Percentiles rank a stretch among this genome's conserved stretches.
Conservation (phyloP, 1,140 invertebrate species). For the Heliconius hermathena region DNA sequence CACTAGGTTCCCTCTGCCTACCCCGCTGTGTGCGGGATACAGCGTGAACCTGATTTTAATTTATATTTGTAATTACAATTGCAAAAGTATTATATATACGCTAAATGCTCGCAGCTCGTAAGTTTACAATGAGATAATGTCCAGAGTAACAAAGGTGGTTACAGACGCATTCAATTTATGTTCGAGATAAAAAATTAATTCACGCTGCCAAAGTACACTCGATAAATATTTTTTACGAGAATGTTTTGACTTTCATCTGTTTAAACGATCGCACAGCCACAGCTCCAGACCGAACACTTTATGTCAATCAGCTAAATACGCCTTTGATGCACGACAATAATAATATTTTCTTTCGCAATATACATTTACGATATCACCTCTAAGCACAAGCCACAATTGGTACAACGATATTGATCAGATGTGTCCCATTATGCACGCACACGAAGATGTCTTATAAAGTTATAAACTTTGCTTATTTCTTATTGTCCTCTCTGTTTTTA, state of each 20-base stretch:
- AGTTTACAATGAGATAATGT: constrained; percentile 22
- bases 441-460: constrained; percentile 66
- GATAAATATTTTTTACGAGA: constrained; percentile 48
- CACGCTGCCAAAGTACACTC: constrained; percentile 40
- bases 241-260: constrained; percentile 66
- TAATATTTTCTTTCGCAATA: constrained; percentile 69
- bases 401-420: constrained; percentile 63
- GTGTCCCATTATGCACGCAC: constrained; percentile 65
- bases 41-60: too few species aligned
- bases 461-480: constrained; percentile 64
- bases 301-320: constrained; percentile 66
- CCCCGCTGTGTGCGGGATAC: too few species aligned
- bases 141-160: constrained; percentile 24
- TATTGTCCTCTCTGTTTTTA: constrained; percentile 58
- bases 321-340: constrained; percentile 56
- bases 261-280: constrained; percentile 65
- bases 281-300: constrained; percentile 49
- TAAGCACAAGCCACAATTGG: constrained; percentile 60
- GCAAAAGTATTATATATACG: neutral
- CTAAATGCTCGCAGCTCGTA: neutral
- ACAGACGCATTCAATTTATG: constrained; percentile 31
- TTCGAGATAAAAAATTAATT: constrained; percentile 35
- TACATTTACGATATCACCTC: constrained; percentile 67
- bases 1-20: too few species aligned
- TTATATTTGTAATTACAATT: neutral